Conservation (phyloP, 64 coral and sea anemone species). For the Montipora sp. region DNA sequence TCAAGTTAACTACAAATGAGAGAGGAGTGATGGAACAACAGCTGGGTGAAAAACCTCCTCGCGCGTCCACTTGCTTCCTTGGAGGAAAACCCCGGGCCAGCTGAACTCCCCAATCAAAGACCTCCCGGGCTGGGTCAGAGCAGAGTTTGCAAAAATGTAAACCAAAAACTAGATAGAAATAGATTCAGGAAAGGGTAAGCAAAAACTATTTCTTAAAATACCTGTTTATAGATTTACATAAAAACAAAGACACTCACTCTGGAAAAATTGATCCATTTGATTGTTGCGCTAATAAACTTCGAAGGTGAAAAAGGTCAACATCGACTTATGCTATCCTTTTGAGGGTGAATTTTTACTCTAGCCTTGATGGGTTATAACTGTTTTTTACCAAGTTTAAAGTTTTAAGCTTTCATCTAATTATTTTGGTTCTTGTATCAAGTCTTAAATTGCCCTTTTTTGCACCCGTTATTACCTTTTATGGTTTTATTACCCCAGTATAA, state of each 20-base stretch:
- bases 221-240: background rate
- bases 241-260: background rate
- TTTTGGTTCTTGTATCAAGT: background rate
- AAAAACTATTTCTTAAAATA: background rate
- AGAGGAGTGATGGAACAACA: too few species aligned
- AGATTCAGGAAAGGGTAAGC: background rate
- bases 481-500: background rate
- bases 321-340: background rate
- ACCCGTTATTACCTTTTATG: background rate
- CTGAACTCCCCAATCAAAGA: too few species aligned
- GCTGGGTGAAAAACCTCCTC: too few species aligned
- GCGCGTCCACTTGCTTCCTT: too few species aligned
- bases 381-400: background rate
- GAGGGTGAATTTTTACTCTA: background rate
- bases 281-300: background rate
- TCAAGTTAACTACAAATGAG: too few species aligned
- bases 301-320: background rate
- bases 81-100: too few species aligned
- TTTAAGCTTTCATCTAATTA: background rate
- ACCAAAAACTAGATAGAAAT: background rate
- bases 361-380: background rate
- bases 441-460: background rate
- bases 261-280: background rate
- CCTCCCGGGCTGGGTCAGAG: too few species aligned
- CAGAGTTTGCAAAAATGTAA: background rate